Base-by-base conservation (phyloP, 2,797 vertebrate species). In the Fistularia tabacaria region DNA sequence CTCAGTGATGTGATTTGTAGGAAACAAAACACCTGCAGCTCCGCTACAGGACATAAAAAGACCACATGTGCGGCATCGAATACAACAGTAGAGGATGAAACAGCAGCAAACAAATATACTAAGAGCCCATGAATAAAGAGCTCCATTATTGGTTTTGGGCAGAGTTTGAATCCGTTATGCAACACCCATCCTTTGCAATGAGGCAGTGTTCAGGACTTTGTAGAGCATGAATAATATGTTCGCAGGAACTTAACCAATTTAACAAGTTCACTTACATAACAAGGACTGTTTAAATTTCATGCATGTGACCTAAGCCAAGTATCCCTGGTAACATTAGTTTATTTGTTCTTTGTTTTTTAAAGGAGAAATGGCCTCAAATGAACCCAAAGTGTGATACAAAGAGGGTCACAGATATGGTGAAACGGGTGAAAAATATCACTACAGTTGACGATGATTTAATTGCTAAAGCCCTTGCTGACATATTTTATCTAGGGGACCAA, bases 161-260 rank as follows among this genome's bases (percentile, higher is more conserved):
- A 14, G 56, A 59, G 46, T 59, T 65, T 43, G 55, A 52, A 40
- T 42, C 25, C n/a, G 59, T 78, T 80, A 70, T 58, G 54, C 50
- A 76, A 77, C 57, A 8, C 49, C 49, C 40, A 57, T 6, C 40
- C 36, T 49, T 37, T 46, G 46, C 71, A 70, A 73, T 73, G 61
- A 64, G 59, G 15, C 54, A 68, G 57, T 45, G 52, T 57, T 66
- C 13, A 37, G 40, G 54, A 70, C 44, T 81, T 78, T 77, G 56
- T 69, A 66, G 71, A 83, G 74, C 73, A 73, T 75, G 65, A 63
- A 67, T 79, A 77, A 84, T 82, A 64, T 68, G 69, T 77, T 74
- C 70, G 51, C 49, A 47, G 73, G 58, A 77, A 79, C 64, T 54
- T 70, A 73, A 67, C 53, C 36, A 69, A 66, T 64, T 76, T 74